Conservation (phyloP, 1,140 invertebrate species). For the Maconellicoccus hirsutus region DNA sequence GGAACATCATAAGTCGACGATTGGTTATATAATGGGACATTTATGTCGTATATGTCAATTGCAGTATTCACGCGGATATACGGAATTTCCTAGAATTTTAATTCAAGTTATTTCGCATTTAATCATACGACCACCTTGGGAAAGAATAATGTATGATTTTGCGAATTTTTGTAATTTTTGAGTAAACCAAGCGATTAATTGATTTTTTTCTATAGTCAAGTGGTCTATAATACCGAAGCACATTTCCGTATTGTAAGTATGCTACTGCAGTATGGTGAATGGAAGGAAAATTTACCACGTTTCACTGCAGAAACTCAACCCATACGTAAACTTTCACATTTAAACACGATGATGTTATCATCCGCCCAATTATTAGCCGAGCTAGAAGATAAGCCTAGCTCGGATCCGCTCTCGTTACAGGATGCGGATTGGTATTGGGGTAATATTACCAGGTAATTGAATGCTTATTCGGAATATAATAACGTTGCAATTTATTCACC, state of each 20-base stretch:
- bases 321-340: constrained; percentile 42
- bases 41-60: constrained; percentile 57
- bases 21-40: constrained; percentile 58
- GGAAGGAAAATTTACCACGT: constrained; percentile 51
- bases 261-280: constrained; percentile 52
- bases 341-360: constrained; percentile 30
- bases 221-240: constrained; percentile 61
- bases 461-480: not conserved
- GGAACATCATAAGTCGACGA: constrained; percentile 49
- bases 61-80: constrained; percentile 48
- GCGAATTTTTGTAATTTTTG: too few relatives aligned
- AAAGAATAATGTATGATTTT: constrained; percentile 56
- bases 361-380: constrained; percentile 7
- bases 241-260: constrained; percentile 63
- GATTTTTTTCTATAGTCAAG: constrained; percentile 42
- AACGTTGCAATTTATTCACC: constrained; percentile 3
- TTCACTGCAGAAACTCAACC: constrained; percentile 40
- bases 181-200: not conserved
- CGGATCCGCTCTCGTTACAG: constrained; percentile 35
- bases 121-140: constrained; percentile 62
- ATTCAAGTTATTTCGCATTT: constrained; percentile 64
- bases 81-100: constrained; percentile 54
- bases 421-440: constrained; percentile 82
- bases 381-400: constrained; percentile 14
- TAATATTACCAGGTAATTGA: constrained; percentile 50